Conservation (phyloP, 2,113 vertebrate species). For the Nettapus auritus region DNA sequence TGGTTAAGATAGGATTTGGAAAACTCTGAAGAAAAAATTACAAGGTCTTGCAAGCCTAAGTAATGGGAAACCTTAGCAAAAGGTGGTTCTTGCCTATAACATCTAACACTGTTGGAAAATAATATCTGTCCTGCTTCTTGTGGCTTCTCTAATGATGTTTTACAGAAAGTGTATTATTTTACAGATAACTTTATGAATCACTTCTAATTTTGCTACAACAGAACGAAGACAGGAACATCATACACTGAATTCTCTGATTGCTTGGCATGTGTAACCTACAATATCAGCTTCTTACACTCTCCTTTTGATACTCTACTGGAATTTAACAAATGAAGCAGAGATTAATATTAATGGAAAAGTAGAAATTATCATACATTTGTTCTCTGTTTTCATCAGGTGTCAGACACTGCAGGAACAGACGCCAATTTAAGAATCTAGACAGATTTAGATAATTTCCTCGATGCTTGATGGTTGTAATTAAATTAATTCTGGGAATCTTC, state of each 20-base stretch:
- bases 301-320: slow-evolving; percentile 29
- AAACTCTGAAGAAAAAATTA: neutral
- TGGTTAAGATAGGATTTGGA: neutral
- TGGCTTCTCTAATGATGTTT: neutral
- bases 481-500: slow-evolving; percentile 57
- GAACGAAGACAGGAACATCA: neutral
- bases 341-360: slow-evolving; percentile 34
- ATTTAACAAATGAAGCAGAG: slow-evolving; percentile 32
- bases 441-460: slow-evolving; percentile 53
- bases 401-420: slow-evolving; percentile 37
- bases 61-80: neutral
- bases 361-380: slow-evolving; percentile 59
- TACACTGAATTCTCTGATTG: neutral
- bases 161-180: neutral
- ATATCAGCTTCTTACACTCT: neutral
- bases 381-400: slow-evolving; percentile 48
- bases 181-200: neutral
- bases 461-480: slow-evolving; percentile 53
- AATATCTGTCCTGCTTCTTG: neutral
- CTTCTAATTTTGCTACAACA: neutral
- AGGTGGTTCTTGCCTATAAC: neutral
- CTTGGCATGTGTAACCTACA: neutral
- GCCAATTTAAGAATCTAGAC: slow-evolving; percentile 45
- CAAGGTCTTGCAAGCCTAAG: neutral
- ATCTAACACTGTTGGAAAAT: neutral